phyloP scores from a whole-genome alignment of 2,113 vertebrate species.

The Zingel zingel region DNA sequence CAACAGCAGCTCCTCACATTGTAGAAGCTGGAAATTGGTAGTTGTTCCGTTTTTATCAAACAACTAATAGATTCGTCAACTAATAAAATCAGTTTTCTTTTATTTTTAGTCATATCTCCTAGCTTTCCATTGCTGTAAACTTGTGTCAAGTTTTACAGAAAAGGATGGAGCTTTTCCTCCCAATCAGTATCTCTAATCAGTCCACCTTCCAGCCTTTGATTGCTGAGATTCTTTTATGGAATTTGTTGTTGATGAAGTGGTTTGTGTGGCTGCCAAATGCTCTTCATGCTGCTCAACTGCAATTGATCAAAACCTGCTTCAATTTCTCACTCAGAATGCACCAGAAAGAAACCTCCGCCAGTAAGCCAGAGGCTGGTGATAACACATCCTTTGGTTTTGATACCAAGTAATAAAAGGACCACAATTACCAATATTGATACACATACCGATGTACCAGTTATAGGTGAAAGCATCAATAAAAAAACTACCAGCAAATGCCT shows the following conservation, averaged over 20 bases:
- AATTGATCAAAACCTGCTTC: neutral
- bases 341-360: neutral
- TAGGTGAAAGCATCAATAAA: neutral
- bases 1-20: too few relatives aligned
- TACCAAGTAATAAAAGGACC: neutral
- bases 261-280: neutral
- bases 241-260: slow-evolving; percentile 7
- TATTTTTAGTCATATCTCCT: neutral
- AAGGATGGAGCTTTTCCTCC: too few relatives aligned
- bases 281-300: neutral
- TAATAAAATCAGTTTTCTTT: neutral
- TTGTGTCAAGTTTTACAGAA: neutral
- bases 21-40: neutral
- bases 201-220: neutral
- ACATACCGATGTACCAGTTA: neutral
- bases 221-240: neutral
- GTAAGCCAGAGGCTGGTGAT: neutral
- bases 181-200: neutral
- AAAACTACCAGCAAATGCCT: neutral
- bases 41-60: neutral
- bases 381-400: neutral
- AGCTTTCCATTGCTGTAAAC: neutral
- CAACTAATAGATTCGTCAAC: neutral
- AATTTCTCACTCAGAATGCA: neutral
- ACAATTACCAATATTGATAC: neutral